Evolutionary conservation across 2,113 vertebrate species (phyloP).

Genomic region (Pica pica): DNA sequence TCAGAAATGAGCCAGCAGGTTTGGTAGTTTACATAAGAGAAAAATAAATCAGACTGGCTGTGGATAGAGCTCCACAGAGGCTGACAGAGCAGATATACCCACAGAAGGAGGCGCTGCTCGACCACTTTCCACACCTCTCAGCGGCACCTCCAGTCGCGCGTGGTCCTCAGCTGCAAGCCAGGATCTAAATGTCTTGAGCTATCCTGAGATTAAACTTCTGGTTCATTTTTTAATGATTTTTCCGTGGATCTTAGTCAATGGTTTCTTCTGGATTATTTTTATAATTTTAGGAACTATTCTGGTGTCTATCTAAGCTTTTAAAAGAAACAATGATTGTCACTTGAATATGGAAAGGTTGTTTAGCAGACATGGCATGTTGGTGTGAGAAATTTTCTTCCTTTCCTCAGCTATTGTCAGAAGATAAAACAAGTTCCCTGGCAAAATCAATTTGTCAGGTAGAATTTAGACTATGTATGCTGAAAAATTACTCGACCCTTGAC

Average conservation of each 20-base stretch:
- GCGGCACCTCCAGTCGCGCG: fast-evolving
- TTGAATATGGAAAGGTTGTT: not conserved
- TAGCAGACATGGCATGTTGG: not conserved
- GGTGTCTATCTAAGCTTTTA: not conserved
- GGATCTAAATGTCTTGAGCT: too few species aligned
- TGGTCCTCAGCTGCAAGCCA: fast-evolving
- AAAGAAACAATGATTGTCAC: not conserved
- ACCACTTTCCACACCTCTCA: not conserved
- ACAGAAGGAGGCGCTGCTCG: conserved; percentile 55
- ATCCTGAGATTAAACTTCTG: not conserved
- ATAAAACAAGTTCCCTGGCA: not conserved
- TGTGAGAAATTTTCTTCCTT: not conserved
- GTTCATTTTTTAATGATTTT: not conserved
- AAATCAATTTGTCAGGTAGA: not conserved
- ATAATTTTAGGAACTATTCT: not conserved
- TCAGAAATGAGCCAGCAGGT: not conserved
- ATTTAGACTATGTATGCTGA: not conserved
- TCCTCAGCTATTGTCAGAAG: not conserved
- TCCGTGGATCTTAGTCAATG: not conserved
- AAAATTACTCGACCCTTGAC: not conserved
- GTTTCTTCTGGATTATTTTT: not conserved
- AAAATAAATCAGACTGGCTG: not conserved
- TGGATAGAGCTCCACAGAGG: fast-evolving
- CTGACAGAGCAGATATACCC: not conserved
- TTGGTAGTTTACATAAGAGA: too few species aligned